Evolutionary conservation across 2,113 vertebrate species (phyloP).

Genomic region (Sterrhoptilus dennistouni): DNA sequence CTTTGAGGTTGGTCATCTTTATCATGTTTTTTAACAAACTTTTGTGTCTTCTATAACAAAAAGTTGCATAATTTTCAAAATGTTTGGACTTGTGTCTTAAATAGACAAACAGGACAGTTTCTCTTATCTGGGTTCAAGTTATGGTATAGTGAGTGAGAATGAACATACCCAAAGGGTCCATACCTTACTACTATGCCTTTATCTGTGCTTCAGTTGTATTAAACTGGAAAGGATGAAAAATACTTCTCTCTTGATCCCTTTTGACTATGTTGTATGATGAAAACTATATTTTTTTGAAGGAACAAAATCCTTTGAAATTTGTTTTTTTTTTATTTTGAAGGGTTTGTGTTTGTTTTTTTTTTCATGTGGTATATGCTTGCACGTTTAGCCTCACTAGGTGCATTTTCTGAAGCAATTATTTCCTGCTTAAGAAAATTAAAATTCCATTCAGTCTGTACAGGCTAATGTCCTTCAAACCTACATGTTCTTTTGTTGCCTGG

Average conservation of each 20-base stretch:
- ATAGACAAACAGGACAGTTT: not conserved
- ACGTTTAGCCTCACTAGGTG: not conserved
- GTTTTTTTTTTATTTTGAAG: not conserved
- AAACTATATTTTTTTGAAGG: not conserved
- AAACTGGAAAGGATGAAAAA: not conserved
- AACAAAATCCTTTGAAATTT: not conserved
- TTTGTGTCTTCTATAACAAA: not conserved
- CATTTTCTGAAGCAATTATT: not conserved
- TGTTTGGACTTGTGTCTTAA: not conserved
- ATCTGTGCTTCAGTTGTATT: not conserved
- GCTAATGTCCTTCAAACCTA: not conserved
- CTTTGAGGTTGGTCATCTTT: not conserved
- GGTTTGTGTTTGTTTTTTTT: not conserved
- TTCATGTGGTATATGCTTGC: not conserved
- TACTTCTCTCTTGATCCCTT: not conserved
- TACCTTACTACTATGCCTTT: not conserved
- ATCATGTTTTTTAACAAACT: not conserved
- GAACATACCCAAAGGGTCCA: not conserved
- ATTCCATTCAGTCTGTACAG: not conserved
- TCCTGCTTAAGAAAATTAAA: not conserved
- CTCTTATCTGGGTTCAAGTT: not conserved
- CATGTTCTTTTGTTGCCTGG: not conserved
- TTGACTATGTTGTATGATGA: not conserved
- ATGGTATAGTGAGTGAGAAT: not conserved
- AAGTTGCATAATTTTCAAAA: not conserved